These are phyloP conservation scores for Nomada ruficornis DNA, from an alignment of 2,888 invertebrate species.

Conservation along the genomic window DNA sequence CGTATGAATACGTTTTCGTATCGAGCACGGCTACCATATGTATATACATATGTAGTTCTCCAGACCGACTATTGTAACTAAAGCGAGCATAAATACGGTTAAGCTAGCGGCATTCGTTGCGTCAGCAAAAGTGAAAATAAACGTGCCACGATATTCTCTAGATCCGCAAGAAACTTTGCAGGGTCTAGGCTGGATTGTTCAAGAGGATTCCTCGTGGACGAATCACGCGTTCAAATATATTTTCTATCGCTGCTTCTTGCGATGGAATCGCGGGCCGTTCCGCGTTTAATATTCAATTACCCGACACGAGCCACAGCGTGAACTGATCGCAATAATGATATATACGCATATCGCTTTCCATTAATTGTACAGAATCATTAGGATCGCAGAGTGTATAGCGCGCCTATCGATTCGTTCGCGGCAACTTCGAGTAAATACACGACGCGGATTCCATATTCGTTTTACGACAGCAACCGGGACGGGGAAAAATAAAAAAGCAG, in stretches of 20 bases:
- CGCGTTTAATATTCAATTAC: slow-evolving; percentile 39
- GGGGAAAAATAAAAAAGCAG: background rate
- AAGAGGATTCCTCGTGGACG: no score
- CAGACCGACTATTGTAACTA: background rate
- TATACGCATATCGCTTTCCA: background rate
- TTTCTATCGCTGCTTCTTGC: background rate
- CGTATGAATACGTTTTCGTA: background rate
- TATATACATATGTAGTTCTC: background rate
- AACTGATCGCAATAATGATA: slow-evolving; percentile 7
- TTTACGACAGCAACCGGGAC: background rate
- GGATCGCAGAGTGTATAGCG: slow-evolving; percentile 11
- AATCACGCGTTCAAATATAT: background rate
- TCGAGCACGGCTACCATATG: background rate
- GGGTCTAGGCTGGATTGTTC: no score
- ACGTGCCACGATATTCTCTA: background rate
- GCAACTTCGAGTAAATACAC: background rate
- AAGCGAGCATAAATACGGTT: slow-evolving; percentile 9
- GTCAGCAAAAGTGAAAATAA: slow-evolving; percentile 37
- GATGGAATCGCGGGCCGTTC: background rate
- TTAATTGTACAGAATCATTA: slow-evolving; percentile 30
- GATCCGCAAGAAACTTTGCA: background rate
- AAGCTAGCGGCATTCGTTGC: slow-evolving; percentile 17
- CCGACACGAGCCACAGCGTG: slow-evolving; percentile 10
- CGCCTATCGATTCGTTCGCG: background rate
- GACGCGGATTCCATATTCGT: background rate